phyloP scores from a whole-genome alignment of 2,888 invertebrate species.

The Chaitophorus viminalis region DNA sequence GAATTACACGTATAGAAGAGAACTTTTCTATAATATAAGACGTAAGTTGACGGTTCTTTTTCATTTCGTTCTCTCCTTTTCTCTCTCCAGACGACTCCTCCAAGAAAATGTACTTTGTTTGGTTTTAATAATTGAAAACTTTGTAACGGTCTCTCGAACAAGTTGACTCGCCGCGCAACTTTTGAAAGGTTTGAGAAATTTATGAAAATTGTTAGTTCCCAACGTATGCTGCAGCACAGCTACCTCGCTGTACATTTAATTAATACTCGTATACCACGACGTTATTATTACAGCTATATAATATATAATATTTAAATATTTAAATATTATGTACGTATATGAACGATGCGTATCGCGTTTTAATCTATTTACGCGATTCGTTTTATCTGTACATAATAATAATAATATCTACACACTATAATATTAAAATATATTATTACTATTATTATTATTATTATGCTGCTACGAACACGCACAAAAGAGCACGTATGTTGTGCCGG shows the following conservation, averaged over 20 bases:
- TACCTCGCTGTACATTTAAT: conserved; percentile 29
- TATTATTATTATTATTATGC: no score
- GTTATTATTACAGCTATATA: no score
- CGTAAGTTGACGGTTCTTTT: conserved; percentile 35
- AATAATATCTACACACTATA: no score
- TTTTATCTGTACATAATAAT: background rate
- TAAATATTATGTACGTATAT: no score
- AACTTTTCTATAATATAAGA: conserved; percentile 34
- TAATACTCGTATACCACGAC: background rate
- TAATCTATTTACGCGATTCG: conserved; percentile 34
- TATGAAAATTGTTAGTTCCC: conserved; percentile 23
- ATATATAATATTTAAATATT: no score
- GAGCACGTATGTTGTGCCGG: background rate
- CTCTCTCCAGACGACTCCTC: background rate
- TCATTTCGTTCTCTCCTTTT: background rate
- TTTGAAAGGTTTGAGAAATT: conserved; percentile 28
- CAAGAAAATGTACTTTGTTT: conserved; percentile 14
- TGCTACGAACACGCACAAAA: background rate
- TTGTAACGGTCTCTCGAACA: conserved; percentile 23
- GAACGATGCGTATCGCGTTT: background rate
- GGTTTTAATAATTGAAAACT: conserved; percentile 46
- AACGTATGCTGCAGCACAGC: background rate
- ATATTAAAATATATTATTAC: background rate
- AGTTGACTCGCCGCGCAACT: conserved; percentile 24
- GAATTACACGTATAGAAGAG: background rate